These are phyloP conservation scores for Ellobium chinense DNA, from an alignment of 2,888 invertebrate genomes.

Conservation along the genomic window DNA sequence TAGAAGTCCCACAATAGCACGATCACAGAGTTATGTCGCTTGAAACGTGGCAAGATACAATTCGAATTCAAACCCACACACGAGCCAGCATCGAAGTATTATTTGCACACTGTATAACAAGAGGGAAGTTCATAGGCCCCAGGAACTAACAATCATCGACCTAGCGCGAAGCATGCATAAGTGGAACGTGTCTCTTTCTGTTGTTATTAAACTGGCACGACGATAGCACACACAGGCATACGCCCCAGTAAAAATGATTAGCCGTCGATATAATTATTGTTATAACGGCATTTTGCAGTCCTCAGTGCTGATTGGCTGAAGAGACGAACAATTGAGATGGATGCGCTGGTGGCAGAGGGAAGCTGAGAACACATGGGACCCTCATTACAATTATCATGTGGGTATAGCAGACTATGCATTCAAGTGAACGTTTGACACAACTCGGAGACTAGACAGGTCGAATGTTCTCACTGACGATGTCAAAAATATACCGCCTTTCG, in stretches of 20 bases:
- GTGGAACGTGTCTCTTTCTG: constrained; percentile 13
- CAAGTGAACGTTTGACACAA: no score
- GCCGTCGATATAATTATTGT: constrained; percentile 43
- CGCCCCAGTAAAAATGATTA: constrained; percentile 35
- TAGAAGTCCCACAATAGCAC: neutral
- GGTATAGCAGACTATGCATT: no score
- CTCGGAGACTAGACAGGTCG: no score
- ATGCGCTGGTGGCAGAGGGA: neutral
- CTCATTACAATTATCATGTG: constrained; percentile 14
- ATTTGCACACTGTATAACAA: neutral
- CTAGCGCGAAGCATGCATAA: constrained; percentile 1
- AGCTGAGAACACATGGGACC: neutral
- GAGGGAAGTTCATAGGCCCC: constrained; percentile 5
- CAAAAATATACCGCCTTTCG: no score
- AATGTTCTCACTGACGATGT: no score
- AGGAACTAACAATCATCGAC: constrained; percentile 12
- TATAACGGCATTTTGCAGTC: constrained; percentile 23
- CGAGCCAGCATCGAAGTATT: neutral
- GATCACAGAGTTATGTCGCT: neutral
- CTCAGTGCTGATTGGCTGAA: constrained; percentile 30
- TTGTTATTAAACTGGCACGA: constrained; percentile 1
- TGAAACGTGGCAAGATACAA: constrained; percentile 7
- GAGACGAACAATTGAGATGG: neutral
- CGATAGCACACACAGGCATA: constrained; percentile 29
- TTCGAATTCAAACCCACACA: constrained; percentile 9